Base-by-base conservation (phyloP, 2,113 vertebrate genomes). In the Aix galericulata region DNA sequence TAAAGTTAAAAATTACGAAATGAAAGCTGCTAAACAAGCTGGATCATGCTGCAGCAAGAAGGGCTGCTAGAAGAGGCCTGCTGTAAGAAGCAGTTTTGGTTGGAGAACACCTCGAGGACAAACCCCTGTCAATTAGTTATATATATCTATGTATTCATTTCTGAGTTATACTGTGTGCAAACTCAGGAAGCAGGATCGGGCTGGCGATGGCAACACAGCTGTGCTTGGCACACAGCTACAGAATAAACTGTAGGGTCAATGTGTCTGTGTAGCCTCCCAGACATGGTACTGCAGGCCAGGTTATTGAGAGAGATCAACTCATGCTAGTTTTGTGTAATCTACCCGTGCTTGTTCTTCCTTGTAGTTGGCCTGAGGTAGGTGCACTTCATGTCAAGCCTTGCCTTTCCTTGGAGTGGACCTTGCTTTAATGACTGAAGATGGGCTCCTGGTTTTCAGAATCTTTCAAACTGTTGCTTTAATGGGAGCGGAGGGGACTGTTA, bases 211-310 rank as follows among this genome's bases (percentile, higher is more conserved):
- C 32, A 40, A 16, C 1, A 20, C 3, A 25, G 23, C 36, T 62
- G 52, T 52, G 34, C 27, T 69, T 20, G 15, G 21, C 16, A 34
- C 34, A 10, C 8, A 80, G 0, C 72, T 66, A 10, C 8, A 14
- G 59, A 34, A 6, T 4, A 17, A 32, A 3, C 36, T 58, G 23
- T 13, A 55, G 29, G 11, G 6, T 50, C 27, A 21, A 0, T n/a
- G 17, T 63, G 23, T 18, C 38, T 77, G 18, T 3, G 3, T 3
- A 18, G 40, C 21, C 29, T 64, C 38, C 72, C 17, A 3, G 15
- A 69, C 7, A 13, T 17, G 13, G 13, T 66, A 8, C 68, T 66
- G 26, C 40, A 1, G 16, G 64, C 50, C 31, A 20, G 46, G 20
- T 66, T 74, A 21, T 31, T 77, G 31, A 71, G 80, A 21, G 17